Base-by-base conservation (phyloP, 2,113 vertebrate species). In the Ophthalmolycus amberensis region DNA sequence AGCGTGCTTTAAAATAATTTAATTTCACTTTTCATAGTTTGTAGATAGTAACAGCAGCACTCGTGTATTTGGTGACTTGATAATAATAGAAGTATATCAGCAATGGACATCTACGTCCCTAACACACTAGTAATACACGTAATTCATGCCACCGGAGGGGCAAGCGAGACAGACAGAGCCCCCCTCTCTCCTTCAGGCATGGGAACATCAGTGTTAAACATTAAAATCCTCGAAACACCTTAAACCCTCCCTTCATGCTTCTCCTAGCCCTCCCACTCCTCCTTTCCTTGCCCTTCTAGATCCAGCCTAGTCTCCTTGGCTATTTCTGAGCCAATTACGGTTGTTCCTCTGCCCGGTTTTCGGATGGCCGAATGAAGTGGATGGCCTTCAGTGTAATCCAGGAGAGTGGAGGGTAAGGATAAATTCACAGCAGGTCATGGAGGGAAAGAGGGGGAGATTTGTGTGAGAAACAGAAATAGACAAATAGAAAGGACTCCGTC, bases 261-360 rank as follows among this genome's bases (percentile, higher is more conserved):
- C 60, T 56, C 48, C 38, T 54, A 52, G 48, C 16, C 1, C 58
- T 18, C 75, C 69, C 62, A 58, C 67, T n/a, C 74, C 69, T 65
- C 58, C 68, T 29, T 59, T 22, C 66, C 64, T 50, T 71, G 37
- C 63, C 78, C 85, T 52, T 75, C 82, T 25, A 58, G 80, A 86
- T 87, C 85, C 79, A 2, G 14, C 85, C 83, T 77, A 73, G 77
- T 75, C 85, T 79, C 70, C 71, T 80, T 29, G 59, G 79, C 87
- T 91, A 85, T 94, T 94, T 93, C 86, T 77, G 83, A 79, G 86
- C 87, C 91, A 94, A 94, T 94, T 94, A 94, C 86, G 74, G 69
- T 42, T n/a, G 59, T 84, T 80, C 50, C 72, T 79, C 54, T 62
- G 79, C 44, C 59, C 27, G 5, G 42, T 75, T 68, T 88, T 78